Conservation (phyloP, 2,888 invertebrate species). For the Julus scanicus region DNA sequence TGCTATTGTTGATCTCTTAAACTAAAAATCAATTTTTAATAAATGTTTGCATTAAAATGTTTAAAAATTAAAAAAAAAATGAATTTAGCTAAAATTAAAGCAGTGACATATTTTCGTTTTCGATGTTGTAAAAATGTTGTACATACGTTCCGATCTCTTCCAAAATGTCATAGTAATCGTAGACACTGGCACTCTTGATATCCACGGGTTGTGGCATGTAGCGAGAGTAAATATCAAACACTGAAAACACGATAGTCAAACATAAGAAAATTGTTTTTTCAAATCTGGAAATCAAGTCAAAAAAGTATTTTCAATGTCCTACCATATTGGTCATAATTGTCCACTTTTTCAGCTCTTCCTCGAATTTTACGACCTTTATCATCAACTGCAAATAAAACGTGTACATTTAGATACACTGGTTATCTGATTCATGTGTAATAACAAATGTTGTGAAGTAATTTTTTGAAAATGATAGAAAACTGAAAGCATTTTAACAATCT, state of each 20-base stretch:
- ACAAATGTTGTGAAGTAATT: no score
- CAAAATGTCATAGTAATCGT: conserved; percentile 97
- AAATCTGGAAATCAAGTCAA: neutral
- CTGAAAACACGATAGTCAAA: conserved; percentile 66
- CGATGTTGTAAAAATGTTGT: neutral
- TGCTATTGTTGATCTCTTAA: no score
- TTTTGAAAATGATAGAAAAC: no score
- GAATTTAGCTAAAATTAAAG: neutral
- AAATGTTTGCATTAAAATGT: neutral
- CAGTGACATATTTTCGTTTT: neutral
- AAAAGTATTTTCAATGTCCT: conserved; percentile 60
- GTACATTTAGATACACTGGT: no score
- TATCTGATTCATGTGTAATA: no score
- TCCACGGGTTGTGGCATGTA: conserved; percentile 98
- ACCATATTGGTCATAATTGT: conserved; percentile 96
- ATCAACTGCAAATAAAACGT: conserved; percentile 62
- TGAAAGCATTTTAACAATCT: no score
- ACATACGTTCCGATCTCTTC: conserved; percentile 94
- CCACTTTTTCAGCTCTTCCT: conserved; percentile 87
- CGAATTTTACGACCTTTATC: conserved; percentile 78
- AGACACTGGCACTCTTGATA: conserved; percentile 92
- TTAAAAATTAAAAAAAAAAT: neutral
- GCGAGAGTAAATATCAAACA: conserved; percentile 97
- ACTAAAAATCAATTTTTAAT: neutral
- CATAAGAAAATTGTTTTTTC: conserved; percentile 51